Conservation (phyloP, 1,140 invertebrate species). For the Drosophila nigromelanica region DNA sequence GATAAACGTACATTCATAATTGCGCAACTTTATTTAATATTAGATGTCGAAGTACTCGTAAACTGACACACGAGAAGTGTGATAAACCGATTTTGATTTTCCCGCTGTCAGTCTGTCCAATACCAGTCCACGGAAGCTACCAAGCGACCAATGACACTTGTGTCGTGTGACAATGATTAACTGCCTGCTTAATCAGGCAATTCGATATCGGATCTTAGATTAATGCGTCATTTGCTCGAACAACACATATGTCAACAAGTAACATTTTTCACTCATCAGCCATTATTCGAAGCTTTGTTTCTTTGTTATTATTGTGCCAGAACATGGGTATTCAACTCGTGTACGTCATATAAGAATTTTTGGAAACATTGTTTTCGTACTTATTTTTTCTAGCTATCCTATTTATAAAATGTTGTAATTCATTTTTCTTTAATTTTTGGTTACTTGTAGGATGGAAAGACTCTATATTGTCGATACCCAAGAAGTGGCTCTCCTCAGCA, state of each 20-base stretch:
- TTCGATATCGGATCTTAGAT: constrained; percentile 45
- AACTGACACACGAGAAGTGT: constrained; percentile 3
- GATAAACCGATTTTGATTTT: neutral
- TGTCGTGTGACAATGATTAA: constrained; percentile 67
- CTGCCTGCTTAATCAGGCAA: constrained; percentile 30
- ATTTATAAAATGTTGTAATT: constrained; percentile 17
- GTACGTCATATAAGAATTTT: neutral
- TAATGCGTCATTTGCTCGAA: constrained; percentile 39
- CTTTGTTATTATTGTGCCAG: neutral
- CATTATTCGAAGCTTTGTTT: constrained; percentile 2
- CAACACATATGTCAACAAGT: constrained; percentile 55
- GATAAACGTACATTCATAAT: no score
- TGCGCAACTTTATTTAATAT: neutral
- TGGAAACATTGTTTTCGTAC: no score
- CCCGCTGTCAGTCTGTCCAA: constrained; percentile 10
- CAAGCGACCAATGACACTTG: constrained; percentile 35
- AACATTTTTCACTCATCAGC: constrained; percentile 4
- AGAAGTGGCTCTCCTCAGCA: constrained; percentile 87
- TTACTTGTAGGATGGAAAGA: constrained; percentile 86
- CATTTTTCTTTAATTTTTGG: constrained; percentile 27
- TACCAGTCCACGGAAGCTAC: constrained; percentile 35
- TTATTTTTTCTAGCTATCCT: no score
- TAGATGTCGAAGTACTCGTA: neutral
- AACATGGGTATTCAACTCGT: neutral
- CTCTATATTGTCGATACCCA: constrained; percentile 87